Evolutionary conservation across 1,140 invertebrate genomes (phyloP).

Genomic region (Dolichoris vasculosae): DNA sequence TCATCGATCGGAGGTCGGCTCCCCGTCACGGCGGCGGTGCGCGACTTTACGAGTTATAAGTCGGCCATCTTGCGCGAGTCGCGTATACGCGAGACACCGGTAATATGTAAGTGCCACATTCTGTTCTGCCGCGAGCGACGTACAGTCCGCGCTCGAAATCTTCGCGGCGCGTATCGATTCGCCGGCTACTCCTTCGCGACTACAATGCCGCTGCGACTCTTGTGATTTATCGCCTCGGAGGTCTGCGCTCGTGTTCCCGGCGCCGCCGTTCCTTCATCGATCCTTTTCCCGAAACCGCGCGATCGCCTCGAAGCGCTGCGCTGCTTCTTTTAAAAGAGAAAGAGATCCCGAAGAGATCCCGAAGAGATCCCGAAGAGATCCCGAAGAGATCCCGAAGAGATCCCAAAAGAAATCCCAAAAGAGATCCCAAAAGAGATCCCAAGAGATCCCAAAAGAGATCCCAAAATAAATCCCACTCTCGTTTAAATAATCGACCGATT

Average conservation of each 20-base stretch:
- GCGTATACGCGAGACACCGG: slow-evolving; percentile 64
- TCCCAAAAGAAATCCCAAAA: too few species aligned
- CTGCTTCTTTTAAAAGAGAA: too few species aligned
- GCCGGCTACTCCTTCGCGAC: too few species aligned
- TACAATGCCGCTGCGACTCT: too few species aligned
- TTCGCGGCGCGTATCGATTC: neutral
- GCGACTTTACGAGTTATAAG: slow-evolving; percentile 73
- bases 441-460: too few species aligned
- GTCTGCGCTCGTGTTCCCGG: neutral
- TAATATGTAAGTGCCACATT: slow-evolving; percentile 69
- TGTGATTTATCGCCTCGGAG: too few species aligned
- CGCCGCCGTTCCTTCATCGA: neutral
- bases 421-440: too few species aligned
- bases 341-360: too few species aligned
- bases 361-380: too few species aligned
- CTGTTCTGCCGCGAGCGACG: slow-evolving; percentile 57
- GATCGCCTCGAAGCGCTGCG: neutral
- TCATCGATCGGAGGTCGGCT: slow-evolving; percentile 11
- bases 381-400: too few species aligned
- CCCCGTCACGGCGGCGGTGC: slow-evolving; percentile 40
- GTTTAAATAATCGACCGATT: neutral
- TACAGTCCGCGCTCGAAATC: slow-evolving; percentile 64
- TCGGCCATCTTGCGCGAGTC: slow-evolving; percentile 72
- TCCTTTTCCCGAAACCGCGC: neutral
- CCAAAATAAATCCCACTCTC: neutral